Conservation (phyloP, 2,888 invertebrate species). For the Malthinus seriepunctatus region DNA sequence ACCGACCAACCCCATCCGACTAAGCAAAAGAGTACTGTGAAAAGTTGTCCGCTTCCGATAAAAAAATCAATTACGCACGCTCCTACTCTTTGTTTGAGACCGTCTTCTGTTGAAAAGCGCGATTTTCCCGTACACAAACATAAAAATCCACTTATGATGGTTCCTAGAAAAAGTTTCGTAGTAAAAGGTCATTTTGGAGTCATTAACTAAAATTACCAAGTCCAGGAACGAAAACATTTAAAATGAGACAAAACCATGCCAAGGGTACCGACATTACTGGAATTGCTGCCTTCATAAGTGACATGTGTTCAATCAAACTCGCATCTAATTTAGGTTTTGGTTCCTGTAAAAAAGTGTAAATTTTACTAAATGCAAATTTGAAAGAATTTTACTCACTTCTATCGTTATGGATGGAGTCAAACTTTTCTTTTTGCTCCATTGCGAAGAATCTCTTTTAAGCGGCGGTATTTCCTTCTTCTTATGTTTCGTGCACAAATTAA, state of each 20-base stretch:
- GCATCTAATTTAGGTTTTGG: slow-evolving; percentile 75
- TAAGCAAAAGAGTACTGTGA: slow-evolving; percentile 91
- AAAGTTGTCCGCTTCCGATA: slow-evolving; percentile 86
- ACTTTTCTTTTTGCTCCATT: slow-evolving; percentile 69
- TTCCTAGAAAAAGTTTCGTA: slow-evolving; percentile 64
- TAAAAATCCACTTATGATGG: slow-evolving; percentile 85
- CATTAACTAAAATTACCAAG: slow-evolving; percentile 61
- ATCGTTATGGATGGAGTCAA: slow-evolving; percentile 56
- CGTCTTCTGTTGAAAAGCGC: slow-evolving; percentile 80
- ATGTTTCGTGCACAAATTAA: slow-evolving; percentile 35
- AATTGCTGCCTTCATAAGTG: slow-evolving; percentile 89
- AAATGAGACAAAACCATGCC: slow-evolving; percentile 85
- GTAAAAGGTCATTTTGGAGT: not conserved
- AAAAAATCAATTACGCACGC: slow-evolving; percentile 83
- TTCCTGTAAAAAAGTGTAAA: slow-evolving; percentile 58
- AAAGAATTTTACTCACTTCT: slow-evolving; percentile 6
- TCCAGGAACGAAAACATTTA: slow-evolving; percentile 80
- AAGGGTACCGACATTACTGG: slow-evolving; percentile 86
- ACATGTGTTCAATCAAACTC: slow-evolving; percentile 78
- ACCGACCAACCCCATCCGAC: slow-evolving; percentile 99
- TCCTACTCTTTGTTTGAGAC: slow-evolving; percentile 74
- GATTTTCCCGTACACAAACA: slow-evolving; percentile 89
- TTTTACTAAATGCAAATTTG: not conserved
- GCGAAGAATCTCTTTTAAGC: slow-evolving; percentile 64
- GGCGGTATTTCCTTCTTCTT: slow-evolving; percentile 46